phyloP scores from a whole-genome alignment of 2,797 vertebrate species.

The Esox lucius region DNA sequence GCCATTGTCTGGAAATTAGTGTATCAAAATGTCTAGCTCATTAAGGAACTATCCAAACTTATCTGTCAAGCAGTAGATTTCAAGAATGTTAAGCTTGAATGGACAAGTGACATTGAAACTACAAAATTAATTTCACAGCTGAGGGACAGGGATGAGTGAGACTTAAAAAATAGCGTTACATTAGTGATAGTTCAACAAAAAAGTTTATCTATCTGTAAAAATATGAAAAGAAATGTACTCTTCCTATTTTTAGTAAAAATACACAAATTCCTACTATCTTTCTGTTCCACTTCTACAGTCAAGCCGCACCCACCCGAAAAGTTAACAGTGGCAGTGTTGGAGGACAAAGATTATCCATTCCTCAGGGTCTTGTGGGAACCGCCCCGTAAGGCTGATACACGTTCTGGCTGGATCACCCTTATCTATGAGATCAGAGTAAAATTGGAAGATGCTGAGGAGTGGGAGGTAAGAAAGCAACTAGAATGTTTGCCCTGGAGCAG shows the following conservation, averaged over 20 bases:
- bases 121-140: too few relatives aligned
- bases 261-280: neutral
- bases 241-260: neutral
- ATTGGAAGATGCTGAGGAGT: slow-evolving; percentile 75
- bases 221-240: neutral
- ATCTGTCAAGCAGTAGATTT: too few relatives aligned
- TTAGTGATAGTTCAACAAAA: too few relatives aligned
- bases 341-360: slow-evolving; percentile 73
- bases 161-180: too few relatives aligned
- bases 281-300: slow-evolving; percentile 70
- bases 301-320: slow-evolving; percentile 87
- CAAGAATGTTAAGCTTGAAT: too few relatives aligned
- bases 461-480: slow-evolving; percentile 80
- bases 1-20: too few relatives aligned
- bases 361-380: slow-evolving; percentile 85
- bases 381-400: slow-evolving; percentile 82
- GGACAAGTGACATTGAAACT: too few relatives aligned
- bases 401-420: slow-evolving; percentile 92
- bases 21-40: too few relatives aligned
- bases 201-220: too few relatives aligned
- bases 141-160: too few relatives aligned
- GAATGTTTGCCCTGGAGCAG: neutral
- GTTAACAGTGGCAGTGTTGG: slow-evolving; percentile 74
- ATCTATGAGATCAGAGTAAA: slow-evolving; percentile 87
- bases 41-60: too few relatives aligned